These are phyloP conservation scores for Parasteatoda tepidariorum DNA, from an alignment of 1,140 invertebrate species.

Conservation along the genomic window DNA sequence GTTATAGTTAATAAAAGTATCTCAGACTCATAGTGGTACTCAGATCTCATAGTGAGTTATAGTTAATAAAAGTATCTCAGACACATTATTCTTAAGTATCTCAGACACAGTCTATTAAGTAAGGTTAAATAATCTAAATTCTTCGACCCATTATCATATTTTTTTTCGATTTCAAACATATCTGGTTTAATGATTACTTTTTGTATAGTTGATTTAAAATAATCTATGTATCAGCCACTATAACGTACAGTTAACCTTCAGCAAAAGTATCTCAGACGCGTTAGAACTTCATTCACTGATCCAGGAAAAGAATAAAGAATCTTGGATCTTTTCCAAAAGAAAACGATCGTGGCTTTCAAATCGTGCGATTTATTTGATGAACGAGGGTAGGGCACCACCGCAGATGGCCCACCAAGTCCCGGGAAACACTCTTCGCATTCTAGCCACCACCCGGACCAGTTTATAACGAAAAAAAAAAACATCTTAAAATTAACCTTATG, in stretches of 20 bases:
- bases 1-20: too few species aligned
- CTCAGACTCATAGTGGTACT: too few species aligned
- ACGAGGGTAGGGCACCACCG: background rate
- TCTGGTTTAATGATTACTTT: background rate
- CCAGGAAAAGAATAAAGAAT: background rate
- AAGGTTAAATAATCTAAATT: too few species aligned
- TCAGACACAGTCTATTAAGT: too few species aligned
- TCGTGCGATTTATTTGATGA: constrained; percentile 14
- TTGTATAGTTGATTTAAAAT: background rate
- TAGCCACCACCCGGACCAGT: constrained; percentile 20
- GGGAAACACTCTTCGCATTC: background rate
- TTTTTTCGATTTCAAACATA: too few species aligned
- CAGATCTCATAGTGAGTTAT: too few species aligned
- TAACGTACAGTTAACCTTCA: background rate
- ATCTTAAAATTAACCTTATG: background rate
- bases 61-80: too few species aligned
- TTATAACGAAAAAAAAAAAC: too few species aligned
- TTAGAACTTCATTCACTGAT: background rate
- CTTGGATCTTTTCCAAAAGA: background rate
- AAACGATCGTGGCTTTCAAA: background rate
- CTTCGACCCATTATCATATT: too few species aligned
- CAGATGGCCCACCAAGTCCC: background rate
- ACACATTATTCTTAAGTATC: too few species aligned
- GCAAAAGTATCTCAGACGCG: too few species aligned
- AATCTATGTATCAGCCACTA: background rate